Conservation (phyloP, 1,140 invertebrate species). For the Palaemon carinicauda region DNA sequence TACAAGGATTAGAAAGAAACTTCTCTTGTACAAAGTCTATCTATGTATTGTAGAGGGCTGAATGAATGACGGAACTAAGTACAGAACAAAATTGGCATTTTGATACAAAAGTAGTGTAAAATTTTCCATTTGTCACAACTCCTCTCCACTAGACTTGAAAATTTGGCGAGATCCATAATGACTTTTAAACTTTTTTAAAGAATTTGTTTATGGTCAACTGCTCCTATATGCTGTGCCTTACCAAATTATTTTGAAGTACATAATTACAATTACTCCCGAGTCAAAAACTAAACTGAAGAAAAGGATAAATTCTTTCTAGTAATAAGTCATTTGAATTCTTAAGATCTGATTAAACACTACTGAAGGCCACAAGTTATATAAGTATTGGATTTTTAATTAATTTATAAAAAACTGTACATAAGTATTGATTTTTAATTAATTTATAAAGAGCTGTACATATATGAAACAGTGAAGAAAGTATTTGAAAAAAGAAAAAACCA, state of each 20-base stretch:
- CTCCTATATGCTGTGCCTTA: background rate
- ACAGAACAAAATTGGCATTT: conserved; percentile 36
- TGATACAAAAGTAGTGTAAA: background rate
- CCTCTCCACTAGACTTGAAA: conserved; percentile 22
- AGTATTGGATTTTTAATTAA: background rate
- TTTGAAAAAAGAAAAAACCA: no score
- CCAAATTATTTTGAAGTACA: no score
- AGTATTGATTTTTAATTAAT: background rate
- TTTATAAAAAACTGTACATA: background rate
- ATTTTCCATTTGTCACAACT: conserved; percentile 23
- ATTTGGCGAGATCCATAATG: background rate
- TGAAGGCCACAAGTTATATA: no score
- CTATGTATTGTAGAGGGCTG: conserved; percentile 55
- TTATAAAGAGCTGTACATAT: background rate
- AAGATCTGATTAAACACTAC: no score
- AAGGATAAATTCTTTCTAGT: no score
- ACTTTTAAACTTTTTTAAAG: no score
- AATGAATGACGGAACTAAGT: conserved; percentile 51
- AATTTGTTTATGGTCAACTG: background rate
- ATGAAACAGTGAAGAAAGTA: no score
- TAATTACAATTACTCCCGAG: no score
- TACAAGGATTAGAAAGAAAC: conserved; percentile 27
- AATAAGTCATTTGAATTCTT: no score
- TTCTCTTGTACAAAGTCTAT: conserved; percentile 39
- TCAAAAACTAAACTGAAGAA: no score